Conservation (phyloP, 2,888 invertebrate genomes). For the Cenopis cana region DNA sequence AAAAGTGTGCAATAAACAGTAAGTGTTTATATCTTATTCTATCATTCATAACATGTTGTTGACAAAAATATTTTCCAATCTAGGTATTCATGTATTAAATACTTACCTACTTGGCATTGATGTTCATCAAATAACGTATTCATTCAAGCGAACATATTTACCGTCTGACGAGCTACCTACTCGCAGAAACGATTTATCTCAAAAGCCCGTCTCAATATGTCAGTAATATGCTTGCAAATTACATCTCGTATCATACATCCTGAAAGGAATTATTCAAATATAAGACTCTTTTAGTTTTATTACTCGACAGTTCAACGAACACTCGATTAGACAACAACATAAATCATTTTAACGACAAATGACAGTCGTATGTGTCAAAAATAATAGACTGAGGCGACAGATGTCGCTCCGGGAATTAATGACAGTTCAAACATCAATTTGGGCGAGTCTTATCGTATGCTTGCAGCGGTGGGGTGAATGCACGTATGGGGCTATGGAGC, state of each 20-base stretch:
- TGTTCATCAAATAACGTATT: neutral
- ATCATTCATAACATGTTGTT: neutral
- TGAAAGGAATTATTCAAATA: conserved; percentile 12
- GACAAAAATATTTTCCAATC: neutral
- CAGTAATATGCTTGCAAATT: neutral
- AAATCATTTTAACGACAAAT: conserved; percentile 74
- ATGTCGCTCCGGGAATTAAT: conserved; percentile 78
- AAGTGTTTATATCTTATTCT: no score
- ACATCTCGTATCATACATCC: neutral
- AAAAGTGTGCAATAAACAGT: no score
- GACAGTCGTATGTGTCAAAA: conserved; percentile 80
- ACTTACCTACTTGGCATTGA: neutral
- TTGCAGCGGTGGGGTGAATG: conserved; percentile 66
- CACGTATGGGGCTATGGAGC: conserved; percentile 4
- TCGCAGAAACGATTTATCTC: neutral
- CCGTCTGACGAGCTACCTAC: neutral
- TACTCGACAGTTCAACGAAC: conserved; percentile 39
- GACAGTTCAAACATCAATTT: conserved; percentile 83
- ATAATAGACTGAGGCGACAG: conserved; percentile 80
- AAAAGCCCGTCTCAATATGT: neutral
- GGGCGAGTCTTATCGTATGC: conserved; percentile 72
- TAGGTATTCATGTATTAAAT: no score
- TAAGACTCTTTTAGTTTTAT: conserved; percentile 17
- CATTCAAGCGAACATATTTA: neutral
- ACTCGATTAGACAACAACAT: conserved; percentile 63